Base-by-base conservation (phyloP, 2,888 invertebrate genomes). In the Cephus pygmeus region DNA sequence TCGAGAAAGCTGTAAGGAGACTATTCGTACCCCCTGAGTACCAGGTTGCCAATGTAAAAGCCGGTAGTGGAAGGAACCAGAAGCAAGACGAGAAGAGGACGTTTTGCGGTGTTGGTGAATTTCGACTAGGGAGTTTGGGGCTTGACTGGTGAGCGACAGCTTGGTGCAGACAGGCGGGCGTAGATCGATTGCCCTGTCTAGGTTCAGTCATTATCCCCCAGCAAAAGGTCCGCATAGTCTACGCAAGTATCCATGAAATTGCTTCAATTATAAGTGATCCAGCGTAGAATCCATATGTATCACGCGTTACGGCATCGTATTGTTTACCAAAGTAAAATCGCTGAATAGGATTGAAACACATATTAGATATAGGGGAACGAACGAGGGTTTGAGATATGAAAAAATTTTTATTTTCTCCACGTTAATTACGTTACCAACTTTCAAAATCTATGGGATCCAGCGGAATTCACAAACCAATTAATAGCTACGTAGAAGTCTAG, bases 161-260 rank as follows among this genome's bases (percentile, higher is more conserved):
- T 79, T 69, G 76, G 76, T 77, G 81, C 81, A 79, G 82, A 83
- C 82, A 78, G 83, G 79, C 83, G 81, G 86, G 84, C 85, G 81
- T 81, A 85, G 84, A 87, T 87, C 85, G 87, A 87, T 87, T 85
- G 81, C 85, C 69, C 78, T 78, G 79, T 80, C 81, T 71, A 81
- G 81, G 83, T 81, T 83, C 81, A 69, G 77, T 75, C 77, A 75
- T 77, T 77, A 77, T 75, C 69, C 75, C 82, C 80, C 68, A 75
- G 79, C 77, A 80, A 85, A 84, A 82, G 82, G 79, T 79, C 78
- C 78, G 73, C 15, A 71, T 71, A 71, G 31, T 75, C 35, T 77
- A 77, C 69, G 75, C 69, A 73, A 77, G 77, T 71, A 79, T 73
- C 78, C 81, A 81, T 82, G 82, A 83, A 87, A 87, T 87, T 85